phyloP scores from a whole-genome alignment of 2,113 vertebrate species.

The Sporophila hypoxantha region DNA sequence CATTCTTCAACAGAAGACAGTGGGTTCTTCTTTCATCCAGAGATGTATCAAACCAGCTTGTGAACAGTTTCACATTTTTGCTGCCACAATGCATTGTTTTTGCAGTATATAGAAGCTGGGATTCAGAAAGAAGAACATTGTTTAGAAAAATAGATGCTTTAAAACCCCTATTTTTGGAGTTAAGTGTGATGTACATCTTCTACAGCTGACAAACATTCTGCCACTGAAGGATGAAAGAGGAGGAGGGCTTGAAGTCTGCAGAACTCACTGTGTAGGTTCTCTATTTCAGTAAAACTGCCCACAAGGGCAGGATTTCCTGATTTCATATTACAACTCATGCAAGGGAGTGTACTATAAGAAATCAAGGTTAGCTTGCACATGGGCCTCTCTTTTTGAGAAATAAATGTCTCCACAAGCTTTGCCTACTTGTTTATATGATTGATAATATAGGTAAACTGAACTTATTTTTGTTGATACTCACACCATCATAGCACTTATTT shows the following conservation, averaged over 20 bases:
- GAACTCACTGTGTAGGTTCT: not conserved
- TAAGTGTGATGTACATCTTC: not conserved
- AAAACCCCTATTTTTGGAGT: not conserved
- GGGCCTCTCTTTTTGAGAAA: not conserved
- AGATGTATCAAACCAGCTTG: not conserved
- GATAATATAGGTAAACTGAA: not conserved
- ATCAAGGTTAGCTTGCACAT: not conserved
- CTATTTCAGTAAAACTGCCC: not conserved
- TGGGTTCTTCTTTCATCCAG: not conserved
- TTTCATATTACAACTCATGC: not conserved
- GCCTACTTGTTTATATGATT: not conserved
- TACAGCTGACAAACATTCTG: not conserved
- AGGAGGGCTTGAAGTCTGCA: not conserved
- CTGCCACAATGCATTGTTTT: not conserved
- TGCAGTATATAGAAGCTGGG: not conserved
- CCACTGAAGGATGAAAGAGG: not conserved
- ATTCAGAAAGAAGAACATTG: not conserved
- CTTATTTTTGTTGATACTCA: not conserved
- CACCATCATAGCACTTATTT: not conserved
- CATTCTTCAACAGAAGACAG: not conserved
- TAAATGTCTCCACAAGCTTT: not conserved
- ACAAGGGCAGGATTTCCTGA: not conserved
- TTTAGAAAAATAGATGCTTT: not conserved
- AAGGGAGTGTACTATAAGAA: not conserved
- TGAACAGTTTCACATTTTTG: not conserved